Conservation (phyloP, 1,140 invertebrate genomes). For the Helicoverpa zea region DNA sequence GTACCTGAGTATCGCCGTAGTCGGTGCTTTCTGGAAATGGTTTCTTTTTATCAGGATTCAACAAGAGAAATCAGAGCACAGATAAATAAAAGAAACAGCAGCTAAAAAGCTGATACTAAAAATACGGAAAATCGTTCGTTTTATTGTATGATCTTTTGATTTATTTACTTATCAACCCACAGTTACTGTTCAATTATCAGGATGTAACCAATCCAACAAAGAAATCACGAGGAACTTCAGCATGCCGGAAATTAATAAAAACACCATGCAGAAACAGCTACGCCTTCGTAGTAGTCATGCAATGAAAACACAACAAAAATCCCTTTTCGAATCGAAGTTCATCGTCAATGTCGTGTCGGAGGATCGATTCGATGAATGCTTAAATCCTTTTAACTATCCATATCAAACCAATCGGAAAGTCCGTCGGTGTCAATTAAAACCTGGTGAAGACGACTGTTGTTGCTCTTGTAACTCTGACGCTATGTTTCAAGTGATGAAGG, state of each 20-base stretch:
- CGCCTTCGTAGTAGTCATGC: background rate
- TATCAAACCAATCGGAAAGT: constrained; percentile 55
- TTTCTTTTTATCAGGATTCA: too few species aligned
- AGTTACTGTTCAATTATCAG: background rate
- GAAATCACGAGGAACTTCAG: constrained; percentile 23
- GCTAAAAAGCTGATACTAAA: too few species aligned
- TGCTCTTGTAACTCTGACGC: constrained; percentile 76
- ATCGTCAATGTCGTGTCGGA: constrained; percentile 47
- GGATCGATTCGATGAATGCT: constrained; percentile 4
- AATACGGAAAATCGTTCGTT: too few species aligned
- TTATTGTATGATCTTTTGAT: too few species aligned
- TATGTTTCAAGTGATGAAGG: constrained; percentile 78
- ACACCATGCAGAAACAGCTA: background rate
- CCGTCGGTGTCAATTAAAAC: constrained; percentile 69
- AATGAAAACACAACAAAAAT: constrained; percentile 1
- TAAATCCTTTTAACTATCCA: constrained; percentile 28
- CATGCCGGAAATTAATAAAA: constrained; percentile 31
- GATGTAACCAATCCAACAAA: background rate
- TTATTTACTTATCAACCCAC: background rate
- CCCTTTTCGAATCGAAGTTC: constrained; percentile 38
- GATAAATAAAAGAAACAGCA: too few species aligned
- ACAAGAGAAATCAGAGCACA: too few species aligned
- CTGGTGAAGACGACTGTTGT: constrained; percentile 67
- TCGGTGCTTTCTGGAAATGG: too few species aligned
- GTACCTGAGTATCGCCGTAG: too few species aligned